Evolutionary conservation across 2,113 vertebrate genomes (phyloP), one percentile per base, ranked within the genome.

Genomic region (Tetrao urogallus): DNA sequence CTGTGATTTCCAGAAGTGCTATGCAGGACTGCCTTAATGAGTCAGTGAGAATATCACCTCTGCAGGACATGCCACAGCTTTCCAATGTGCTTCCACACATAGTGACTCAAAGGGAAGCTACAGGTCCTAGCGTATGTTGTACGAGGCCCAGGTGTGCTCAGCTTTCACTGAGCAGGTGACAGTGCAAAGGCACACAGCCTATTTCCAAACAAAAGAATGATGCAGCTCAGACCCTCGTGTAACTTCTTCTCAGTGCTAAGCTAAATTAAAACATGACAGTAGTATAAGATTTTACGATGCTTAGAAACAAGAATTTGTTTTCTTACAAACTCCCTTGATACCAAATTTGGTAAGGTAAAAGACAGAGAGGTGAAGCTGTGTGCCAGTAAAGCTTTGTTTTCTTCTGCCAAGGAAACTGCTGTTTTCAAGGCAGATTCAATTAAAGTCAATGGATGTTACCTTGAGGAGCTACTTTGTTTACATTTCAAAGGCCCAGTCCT

Each of bases 401-500:
- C 72, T 25, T 67, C 50, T 86, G 9, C 82, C 71, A 77, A 80
- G 76, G 86, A 90, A 93, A 88, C 52, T 22, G 66, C 71, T 45
- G 76, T 48, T 96, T 88, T 61, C 50, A 38, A 48, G 91, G 89
- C 74, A 92, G 58, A 47, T 24, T 82, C 96, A 82, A 65, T 91
- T 75, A 92, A 73, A 89, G 60, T 86, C 72, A 72, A 58, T 67
- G 83, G 76, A 77, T 90, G 86, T 93, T 81, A 88, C 93, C 90
- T 88, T 67, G 65, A 80, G 82, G 61, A 94, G 61, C 72, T 67
- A 27, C 93, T 87, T 27, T 86, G 95, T 94, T 92, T 84, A 86
- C 92, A 92, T 91, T 95, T 95, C 93, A 94, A 95, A 96, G 82
- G 42, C 73, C 88, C 20, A 8, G 75, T 47, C 73, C 81, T 71